A percentile compares a stretch with the other conserved stretches of the same genome.
Evolutionary conservation across 2,888 invertebrate species (phyloP).

Genomic region (Nymphalis c-album): DNA sequence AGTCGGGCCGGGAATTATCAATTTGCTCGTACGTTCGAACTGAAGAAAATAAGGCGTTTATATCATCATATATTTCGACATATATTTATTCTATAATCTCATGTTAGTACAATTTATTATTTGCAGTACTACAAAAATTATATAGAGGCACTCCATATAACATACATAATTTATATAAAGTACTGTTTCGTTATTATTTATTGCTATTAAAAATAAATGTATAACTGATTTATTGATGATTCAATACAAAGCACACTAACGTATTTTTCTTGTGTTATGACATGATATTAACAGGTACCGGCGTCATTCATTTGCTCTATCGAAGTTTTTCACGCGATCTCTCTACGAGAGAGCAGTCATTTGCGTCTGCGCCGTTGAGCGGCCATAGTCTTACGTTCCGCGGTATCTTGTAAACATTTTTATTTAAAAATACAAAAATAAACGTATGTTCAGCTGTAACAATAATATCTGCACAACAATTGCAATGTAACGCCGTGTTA

Average conservation of each 20-base stretch:
- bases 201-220: not conserved
- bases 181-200: not conserved
- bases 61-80: too few relatives aligned
- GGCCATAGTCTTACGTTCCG: slow-evolving; percentile 53
- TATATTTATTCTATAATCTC: too few relatives aligned
- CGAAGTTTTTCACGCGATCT: slow-evolving; percentile 78
- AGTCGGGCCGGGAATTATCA: too few relatives aligned
- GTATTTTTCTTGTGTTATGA: slow-evolving; percentile 25
- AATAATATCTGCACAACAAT: not conserved
- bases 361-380: slow-evolving; percentile 59
- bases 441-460: not conserved
- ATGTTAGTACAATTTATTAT: too few relatives aligned
- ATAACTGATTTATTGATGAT: slow-evolving; percentile 26
- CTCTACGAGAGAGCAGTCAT: slow-evolving; percentile 75
- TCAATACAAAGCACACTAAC: slow-evolving; percentile 28
- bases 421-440: slow-evolving; percentile 7
- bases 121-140: too few relatives aligned
- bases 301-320: slow-evolving; percentile 66
- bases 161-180: too few relatives aligned
- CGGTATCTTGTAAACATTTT: not conserved
- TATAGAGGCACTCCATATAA: too few relatives aligned
- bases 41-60: too few relatives aligned
- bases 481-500: not conserved
- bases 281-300: slow-evolving; percentile 18
- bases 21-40: too few relatives aligned